phyloP scores from a whole-genome alignment of 2,113 vertebrate species.

The Etia nguti region DNA sequence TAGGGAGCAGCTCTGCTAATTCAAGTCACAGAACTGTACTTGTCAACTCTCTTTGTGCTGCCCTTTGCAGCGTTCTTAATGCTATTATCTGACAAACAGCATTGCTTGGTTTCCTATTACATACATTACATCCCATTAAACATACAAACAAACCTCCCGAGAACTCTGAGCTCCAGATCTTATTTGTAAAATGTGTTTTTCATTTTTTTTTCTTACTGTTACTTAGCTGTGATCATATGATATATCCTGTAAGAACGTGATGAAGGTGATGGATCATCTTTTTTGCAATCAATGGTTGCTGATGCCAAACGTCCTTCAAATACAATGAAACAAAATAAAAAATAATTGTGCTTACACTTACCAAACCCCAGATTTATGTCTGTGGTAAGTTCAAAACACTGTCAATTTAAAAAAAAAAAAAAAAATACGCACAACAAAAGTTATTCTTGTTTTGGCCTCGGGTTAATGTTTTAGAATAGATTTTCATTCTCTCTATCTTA shows the following conservation, averaged over 20 bases:
- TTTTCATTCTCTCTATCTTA: not conserved
- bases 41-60: not conserved
- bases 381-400: not conserved
- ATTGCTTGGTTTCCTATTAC: not conserved
- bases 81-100: not conserved
- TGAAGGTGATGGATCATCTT: not conserved
- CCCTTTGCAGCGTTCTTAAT: not conserved
- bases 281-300: not conserved
- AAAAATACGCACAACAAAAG: not conserved
- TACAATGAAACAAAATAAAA: not conserved
- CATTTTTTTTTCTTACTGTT: not conserved
- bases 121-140: not conserved
- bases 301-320: not conserved
- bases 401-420: not conserved
- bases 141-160: not conserved
- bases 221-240: not conserved
- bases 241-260: not conserved
- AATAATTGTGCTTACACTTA: not conserved
- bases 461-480: not conserved
- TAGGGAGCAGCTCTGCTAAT: not conserved
- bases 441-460: not conserved
- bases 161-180: not conserved
- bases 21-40: rapidly evolving
- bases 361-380: not conserved
- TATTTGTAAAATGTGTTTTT: not conserved